These are phyloP conservation scores for Poeciliopsis prolifica DNA, from an alignment of 2,113 vertebrate species.

Conservation along the genomic window DNA sequence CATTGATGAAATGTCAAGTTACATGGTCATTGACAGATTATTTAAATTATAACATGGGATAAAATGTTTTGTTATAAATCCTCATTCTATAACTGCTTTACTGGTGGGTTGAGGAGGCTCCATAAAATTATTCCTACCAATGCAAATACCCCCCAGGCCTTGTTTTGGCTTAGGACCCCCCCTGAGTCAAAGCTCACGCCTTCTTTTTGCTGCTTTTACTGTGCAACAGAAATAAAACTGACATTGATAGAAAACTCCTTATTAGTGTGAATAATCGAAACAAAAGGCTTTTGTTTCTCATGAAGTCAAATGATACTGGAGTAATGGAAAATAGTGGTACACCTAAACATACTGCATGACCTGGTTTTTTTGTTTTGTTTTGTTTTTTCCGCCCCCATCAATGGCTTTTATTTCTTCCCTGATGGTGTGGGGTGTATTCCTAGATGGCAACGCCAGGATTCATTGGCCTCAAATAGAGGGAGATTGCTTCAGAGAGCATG, in stretches of 20 bases:
- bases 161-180: too few species aligned
- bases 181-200: neutral
- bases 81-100: too few species aligned
- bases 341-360: neutral
- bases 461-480: neutral
- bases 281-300: neutral
- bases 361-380: neutral
- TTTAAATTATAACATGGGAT: too few species aligned
- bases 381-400: neutral
- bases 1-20: too few species aligned
- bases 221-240: neutral
- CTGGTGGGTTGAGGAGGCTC: too few species aligned
- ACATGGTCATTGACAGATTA: too few species aligned
- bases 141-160: too few species aligned
- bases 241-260: neutral
- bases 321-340: neutral
- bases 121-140: too few species aligned
- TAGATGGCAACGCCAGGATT: neutral
- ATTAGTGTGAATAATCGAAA: neutral
- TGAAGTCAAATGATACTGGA: neutral
- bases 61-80: too few species aligned
- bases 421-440: neutral
- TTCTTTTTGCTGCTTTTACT: neutral
- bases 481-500: neutral
- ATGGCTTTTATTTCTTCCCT: neutral